Conservation (phyloP, 2,113 vertebrate genomes). For the Sinocyclocheilus rhinocerous region DNA sequence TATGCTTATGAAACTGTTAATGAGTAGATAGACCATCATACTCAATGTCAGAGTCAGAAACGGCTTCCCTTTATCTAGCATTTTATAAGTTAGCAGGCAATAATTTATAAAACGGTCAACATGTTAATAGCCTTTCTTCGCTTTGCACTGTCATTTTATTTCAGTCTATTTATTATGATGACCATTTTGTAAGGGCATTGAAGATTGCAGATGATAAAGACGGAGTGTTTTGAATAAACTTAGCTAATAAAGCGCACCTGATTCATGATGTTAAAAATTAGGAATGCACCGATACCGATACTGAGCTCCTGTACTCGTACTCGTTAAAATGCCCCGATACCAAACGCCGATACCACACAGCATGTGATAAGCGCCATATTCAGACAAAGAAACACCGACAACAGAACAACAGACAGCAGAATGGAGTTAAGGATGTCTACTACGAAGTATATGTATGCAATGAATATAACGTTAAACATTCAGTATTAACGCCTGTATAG, state of each 20-base stretch:
- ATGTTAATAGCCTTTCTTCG: background rate
- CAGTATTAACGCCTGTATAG: no score
- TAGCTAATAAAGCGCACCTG: background rate
- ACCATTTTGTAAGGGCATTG: slow-evolving; percentile 45
- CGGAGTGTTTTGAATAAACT: slow-evolving; percentile 19
- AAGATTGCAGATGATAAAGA: slow-evolving; percentile 45
- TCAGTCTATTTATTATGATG: slow-evolving; percentile 32
- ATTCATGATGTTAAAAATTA: background rate
- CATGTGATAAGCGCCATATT: no score
- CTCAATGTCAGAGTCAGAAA: background rate
- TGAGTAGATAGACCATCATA: background rate
- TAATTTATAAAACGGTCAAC: background rate
- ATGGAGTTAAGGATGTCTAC: no score
- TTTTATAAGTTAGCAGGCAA: background rate
- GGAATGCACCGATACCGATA: no score
- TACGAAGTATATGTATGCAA: no score
- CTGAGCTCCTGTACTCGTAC: no score
- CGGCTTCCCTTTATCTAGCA: background rate
- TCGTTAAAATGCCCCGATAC: no score
- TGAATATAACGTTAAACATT: no score
- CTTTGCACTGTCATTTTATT: slow-evolving; percentile 28
- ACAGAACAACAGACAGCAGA: no score
- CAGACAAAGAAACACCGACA: no score
- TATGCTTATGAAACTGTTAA: slow-evolving; percentile 9
- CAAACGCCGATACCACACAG: no score